These are phyloP conservation scores for Tipula vernalis DNA, from an alignment of 2,888 invertebrate species.

Conservation along the genomic window DNA sequence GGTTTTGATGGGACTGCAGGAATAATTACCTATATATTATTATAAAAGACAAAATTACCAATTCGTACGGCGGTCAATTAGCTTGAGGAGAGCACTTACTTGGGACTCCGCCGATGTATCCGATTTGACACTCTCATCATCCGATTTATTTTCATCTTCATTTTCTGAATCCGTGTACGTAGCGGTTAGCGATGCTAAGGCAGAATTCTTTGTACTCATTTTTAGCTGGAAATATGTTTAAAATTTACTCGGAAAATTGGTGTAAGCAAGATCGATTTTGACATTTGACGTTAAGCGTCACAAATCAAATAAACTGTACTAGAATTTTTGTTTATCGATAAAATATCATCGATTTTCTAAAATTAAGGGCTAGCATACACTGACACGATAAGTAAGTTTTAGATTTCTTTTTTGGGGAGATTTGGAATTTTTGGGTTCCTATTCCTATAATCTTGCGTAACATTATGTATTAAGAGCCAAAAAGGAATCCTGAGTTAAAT, in stretches of 20 bases:
- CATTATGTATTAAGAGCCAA: no score
- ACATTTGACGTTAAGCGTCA: not conserved
- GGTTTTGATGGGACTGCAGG: constrained; percentile 26
- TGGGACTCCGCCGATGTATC: constrained; percentile 31
- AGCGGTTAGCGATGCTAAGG: constrained; percentile 73
- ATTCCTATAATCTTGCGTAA: no score
- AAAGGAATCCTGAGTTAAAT: no score
- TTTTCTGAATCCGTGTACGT: constrained; percentile 88
- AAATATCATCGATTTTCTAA: not conserved
- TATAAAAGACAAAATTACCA: not conserved
- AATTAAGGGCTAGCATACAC: not conserved
- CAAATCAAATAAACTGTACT: not conserved
- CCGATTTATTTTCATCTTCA: constrained; percentile 55
- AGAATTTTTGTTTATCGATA: not conserved
- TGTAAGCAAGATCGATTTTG: not conserved
- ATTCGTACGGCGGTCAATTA: not conserved
- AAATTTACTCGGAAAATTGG: not conserved
- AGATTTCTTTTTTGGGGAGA: not conserved
- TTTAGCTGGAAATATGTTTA: not conserved
- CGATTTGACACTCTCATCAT: constrained; percentile 31
- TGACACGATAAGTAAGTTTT: not conserved
- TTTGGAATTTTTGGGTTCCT: not conserved
- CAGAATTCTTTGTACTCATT: constrained; percentile 32
- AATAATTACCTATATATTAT: constrained; percentile 18
- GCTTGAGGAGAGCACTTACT: constrained; percentile 18